A percentile compares a stretch with the other conserved stretches of the same genome.
Evolutionary conservation across 2,888 invertebrate genomes (phyloP).

Genomic region (Lasioglossum vierecki): DNA sequence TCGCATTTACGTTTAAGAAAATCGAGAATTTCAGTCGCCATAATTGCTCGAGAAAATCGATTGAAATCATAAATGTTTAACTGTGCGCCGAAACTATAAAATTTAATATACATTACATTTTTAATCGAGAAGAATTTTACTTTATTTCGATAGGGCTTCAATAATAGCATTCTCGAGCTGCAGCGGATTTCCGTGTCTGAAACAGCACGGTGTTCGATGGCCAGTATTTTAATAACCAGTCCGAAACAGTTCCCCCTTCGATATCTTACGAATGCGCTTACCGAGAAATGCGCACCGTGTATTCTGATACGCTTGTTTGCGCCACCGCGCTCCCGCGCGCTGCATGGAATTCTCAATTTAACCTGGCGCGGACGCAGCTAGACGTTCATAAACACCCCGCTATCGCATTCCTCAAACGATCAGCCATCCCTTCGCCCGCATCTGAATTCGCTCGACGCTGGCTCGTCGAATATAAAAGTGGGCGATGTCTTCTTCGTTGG

Average conservation of each 20-base stretch:
- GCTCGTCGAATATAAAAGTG: background rate
- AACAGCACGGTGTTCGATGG: slow-evolving; percentile 4
- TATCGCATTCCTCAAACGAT: slow-evolving; percentile 61
- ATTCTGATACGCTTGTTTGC: slow-evolving; percentile 57
- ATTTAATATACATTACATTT: no score
- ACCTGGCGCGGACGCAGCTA: slow-evolving; percentile 29
- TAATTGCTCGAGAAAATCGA: background rate
- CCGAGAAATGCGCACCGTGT: slow-evolving; percentile 39
- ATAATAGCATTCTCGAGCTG: slow-evolving; percentile 22
- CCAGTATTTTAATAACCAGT: slow-evolving; percentile 48
- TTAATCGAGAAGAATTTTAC: no score
- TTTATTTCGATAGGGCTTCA: background rate
- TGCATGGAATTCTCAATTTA: slow-evolving; percentile 64
- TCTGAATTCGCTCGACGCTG: slow-evolving; percentile 1
- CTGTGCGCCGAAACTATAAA: no score
- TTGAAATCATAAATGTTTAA: background rate
- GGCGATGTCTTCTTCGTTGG: no score
- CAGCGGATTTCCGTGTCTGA: background rate
- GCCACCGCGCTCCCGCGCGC: slow-evolving; percentile 7
- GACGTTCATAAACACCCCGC: slow-evolving; percentile 65
- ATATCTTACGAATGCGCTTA: slow-evolving; percentile 39
- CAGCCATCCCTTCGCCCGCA: slow-evolving; percentile 13
- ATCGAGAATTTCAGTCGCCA: background rate
- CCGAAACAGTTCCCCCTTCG: slow-evolving; percentile 40
- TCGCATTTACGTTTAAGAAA: background rate